Base-by-base conservation (phyloP, 2,797 vertebrate genomes). In the Salarias fasciatus region DNA sequence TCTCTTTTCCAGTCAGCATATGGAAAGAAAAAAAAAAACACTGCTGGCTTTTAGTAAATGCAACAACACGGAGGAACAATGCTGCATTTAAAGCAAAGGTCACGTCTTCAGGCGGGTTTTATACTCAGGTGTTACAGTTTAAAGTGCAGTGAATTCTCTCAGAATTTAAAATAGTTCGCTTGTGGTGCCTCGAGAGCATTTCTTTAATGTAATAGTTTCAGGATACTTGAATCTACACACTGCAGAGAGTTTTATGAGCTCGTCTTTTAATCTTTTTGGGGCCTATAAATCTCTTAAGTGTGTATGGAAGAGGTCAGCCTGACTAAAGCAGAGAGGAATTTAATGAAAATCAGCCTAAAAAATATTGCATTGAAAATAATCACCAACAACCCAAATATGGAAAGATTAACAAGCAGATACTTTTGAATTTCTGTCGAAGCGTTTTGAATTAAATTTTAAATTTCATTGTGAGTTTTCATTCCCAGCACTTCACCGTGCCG, bases 401-500 rank as follows among this genome's bases (percentile, higher is more conserved):
- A n/a, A n/a, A n/a, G n/a, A n/a, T n/a, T n/a, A n/a, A 41, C 33
- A 2, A 13, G n/a, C n/a, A n/a, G 15, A 24, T 41, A 41, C 6
- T 33, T 1, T 5, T 13, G 6, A 35, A 7, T 18, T 45, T 46
- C n/a, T n/a, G n/a, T n/a, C n/a, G 18, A 5, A 24, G 5, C 46
- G 35, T 56, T n/a, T 24, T 24, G 24, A 24, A 24, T 24, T 24
- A 2, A 24, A 24, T 24, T 24, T 24, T 24, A 24, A 24, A 24
- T n/a, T n/a, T n/a, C n/a, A n/a, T n/a, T n/a, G 61, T 24, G 18
- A 24, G 29, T 63, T 24, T 24, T 38, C 67, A 28, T 56, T 46
- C 10, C 33, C 33, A 36, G 29, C 75, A 78, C 44, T 89, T 89
- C 72, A 24, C 85, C 89, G 88, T 64, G 63, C 9, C 30, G n/a